Percentiles rank a stretch among this genome's conserved stretches.
Conservation (phyloP, 2,797 vertebrate genomes). For the Calcarius lapponicus region DNA sequence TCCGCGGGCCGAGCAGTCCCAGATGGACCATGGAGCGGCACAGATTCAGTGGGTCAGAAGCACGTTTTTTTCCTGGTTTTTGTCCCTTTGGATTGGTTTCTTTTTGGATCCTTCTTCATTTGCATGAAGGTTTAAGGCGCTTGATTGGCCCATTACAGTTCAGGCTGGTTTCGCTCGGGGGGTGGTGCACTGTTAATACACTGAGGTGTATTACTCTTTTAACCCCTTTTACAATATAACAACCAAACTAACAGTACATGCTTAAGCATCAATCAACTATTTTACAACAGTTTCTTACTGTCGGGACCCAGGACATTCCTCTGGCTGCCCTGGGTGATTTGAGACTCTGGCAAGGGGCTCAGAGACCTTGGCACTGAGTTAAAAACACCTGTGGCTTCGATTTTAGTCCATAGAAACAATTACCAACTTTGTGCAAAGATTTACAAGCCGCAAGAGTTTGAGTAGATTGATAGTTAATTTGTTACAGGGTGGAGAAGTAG, state of each 20-base stretch:
- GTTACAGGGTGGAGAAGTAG: neutral
- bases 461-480: neutral
- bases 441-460: neutral
- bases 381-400: neutral
- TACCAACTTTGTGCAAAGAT: neutral
- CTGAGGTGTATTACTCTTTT: too few species aligned
- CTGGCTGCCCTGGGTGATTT: too few species aligned
- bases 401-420: neutral
- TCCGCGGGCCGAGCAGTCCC: too few species aligned
- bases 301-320: too few species aligned
- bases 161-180: too few species aligned
- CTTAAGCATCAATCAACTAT: too few species aligned
- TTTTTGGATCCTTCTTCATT: neutral
- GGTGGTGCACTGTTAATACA: too few species aligned
- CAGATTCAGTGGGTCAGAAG: neutral
- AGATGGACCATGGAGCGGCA: neutral
- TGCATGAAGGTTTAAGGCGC: neutral
- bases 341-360: neutral
- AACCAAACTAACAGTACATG: too few species aligned
- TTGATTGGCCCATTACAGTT: too few species aligned
- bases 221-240: too few species aligned
- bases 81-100: neutral
- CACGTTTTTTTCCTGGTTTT: neutral
- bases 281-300: too few species aligned
- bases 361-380: neutral